Conservation (phyloP, 2,113 vertebrate genomes). For the Scalopus aquaticus region DNA sequence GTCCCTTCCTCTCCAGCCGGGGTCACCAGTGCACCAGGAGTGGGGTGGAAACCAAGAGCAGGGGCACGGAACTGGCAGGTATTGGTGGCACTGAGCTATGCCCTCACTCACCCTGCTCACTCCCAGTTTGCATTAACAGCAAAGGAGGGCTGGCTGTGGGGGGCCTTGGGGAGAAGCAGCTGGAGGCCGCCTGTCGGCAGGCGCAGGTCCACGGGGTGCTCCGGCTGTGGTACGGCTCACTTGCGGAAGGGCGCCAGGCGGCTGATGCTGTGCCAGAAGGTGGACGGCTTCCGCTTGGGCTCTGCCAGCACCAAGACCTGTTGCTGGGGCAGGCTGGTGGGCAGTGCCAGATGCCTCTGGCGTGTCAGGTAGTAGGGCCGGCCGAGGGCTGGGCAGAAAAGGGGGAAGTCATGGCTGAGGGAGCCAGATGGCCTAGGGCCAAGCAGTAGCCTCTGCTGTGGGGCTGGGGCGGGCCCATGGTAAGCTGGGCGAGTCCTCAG, state of each 20-base stretch:
- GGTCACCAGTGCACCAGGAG: neutral
- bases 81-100: neutral
- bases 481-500: too few relatives aligned
- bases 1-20: neutral
- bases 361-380: conserved; percentile 93
- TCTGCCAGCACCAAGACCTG: conserved; percentile 95
- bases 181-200: conserved; percentile 70
- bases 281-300: conserved; percentile 95
- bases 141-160: conserved; percentile 23
- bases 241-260: conserved; percentile 96
- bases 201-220: conserved; percentile 89
- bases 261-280: conserved; percentile 98
- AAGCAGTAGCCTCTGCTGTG: neutral
- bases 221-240: conserved; percentile 77
- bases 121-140: conserved; percentile 51
- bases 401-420: neutral
- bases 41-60: neutral
- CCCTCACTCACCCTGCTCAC: neutral
- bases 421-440: neutral
- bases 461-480: too few relatives aligned
- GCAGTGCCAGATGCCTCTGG: conserved; percentile 93
- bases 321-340: conserved; percentile 91
- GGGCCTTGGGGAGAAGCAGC: neutral
- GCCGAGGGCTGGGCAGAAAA: conserved; percentile 85
- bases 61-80: neutral